These are phyloP conservation scores for Sphenodon punctatus DNA, from an alignment of 2,797 vertebrate species.

Conservation along the genomic window DNA sequence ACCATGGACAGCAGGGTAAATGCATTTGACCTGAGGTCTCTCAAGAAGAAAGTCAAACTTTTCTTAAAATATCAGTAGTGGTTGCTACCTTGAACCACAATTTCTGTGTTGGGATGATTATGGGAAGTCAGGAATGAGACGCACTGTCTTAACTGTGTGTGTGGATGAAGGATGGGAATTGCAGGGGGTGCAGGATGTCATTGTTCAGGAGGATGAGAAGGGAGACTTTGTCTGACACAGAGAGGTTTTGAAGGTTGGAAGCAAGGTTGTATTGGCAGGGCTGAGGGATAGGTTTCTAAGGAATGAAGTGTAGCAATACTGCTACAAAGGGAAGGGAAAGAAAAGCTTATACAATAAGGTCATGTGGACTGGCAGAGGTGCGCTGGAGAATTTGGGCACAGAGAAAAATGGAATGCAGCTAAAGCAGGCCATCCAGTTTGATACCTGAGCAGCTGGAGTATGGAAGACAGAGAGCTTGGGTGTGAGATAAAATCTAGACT, in stretches of 20 bases:
- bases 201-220: not conserved
- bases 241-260: not conserved
- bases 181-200: not conserved
- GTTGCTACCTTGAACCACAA: not conserved
- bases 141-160: not conserved
- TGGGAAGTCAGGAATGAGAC: not conserved
- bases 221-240: not conserved
- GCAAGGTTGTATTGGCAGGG: not conserved
- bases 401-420: too few species aligned
- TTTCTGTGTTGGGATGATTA: not conserved
- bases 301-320: rapidly evolving
- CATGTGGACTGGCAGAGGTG: too few species aligned
- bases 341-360: rapidly evolving
- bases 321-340: too few species aligned
- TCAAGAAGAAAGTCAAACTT: not conserved
- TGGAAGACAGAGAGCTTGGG: too few species aligned
- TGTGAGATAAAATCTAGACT: too few species aligned
- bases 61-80: not conserved
- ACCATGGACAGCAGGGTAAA: not conserved
- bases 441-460: too few species aligned
- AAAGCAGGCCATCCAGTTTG: too few species aligned
- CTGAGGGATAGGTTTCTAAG: not conserved
- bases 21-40: not conserved
- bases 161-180: not conserved
- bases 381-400: too few species aligned